Conservation (phyloP, 2,797 vertebrate species). For the Rhinichthys osculus region DNA sequence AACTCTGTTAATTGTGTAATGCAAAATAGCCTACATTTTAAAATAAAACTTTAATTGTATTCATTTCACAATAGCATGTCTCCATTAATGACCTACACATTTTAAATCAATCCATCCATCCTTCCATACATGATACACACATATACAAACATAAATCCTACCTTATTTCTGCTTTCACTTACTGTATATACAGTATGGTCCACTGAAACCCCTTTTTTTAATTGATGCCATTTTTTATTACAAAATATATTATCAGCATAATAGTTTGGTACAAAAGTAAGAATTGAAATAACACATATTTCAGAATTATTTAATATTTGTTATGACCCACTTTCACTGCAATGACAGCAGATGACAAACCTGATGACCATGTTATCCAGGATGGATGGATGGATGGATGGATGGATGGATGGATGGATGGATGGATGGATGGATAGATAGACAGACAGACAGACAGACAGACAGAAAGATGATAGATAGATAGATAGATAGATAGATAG, state of each 20-base stretch:
- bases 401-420: too few relatives aligned
- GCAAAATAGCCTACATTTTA: background rate
- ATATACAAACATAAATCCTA: background rate
- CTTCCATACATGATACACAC: accelerated
- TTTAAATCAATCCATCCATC: background rate
- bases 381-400: too few relatives aligned
- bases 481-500: too few relatives aligned
- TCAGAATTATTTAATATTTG: background rate
- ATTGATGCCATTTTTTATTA: background rate
- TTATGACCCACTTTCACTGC: background rate
- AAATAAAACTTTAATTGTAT: background rate
- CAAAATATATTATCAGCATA: background rate
- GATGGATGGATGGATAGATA: too few relatives aligned
- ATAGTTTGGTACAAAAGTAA: background rate
- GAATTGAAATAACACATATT: background rate
- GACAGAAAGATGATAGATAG: too few relatives aligned
- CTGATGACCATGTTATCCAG: background rate
- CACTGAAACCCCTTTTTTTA: background rate
- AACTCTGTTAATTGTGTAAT: background rate
- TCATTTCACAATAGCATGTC: background rate
- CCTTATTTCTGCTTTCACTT: background rate
- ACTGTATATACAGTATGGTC: too few relatives aligned
- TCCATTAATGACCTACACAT: background rate
- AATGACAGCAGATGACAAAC: background rate
- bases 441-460: too few relatives aligned